These are phyloP conservation scores for Melanotaenia boesemani DNA, from an alignment of 2,797 vertebrate species.

Conservation along the genomic window DNA sequence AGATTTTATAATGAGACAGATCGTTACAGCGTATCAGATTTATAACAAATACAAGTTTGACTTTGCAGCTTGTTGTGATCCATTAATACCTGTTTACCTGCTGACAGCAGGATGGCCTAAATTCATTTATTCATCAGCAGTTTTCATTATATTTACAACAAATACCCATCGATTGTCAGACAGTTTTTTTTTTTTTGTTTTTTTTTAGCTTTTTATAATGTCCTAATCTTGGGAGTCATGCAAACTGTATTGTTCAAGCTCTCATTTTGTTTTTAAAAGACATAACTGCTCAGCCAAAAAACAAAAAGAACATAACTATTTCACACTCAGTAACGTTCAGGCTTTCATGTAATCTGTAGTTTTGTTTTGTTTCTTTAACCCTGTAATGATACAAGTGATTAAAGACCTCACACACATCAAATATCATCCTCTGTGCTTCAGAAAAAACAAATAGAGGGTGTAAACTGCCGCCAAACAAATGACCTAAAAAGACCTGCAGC, in stretches of 20 bases:
- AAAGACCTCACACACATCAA: conserved; percentile 5
- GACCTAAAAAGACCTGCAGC: conserved; percentile 52
- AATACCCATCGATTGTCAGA: too few relatives aligned
- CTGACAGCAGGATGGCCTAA: neutral
- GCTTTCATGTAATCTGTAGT: neutral
- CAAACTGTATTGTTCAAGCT: neutral
- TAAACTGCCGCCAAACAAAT: conserved; percentile 50
- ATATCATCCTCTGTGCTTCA: conserved; percentile 6
- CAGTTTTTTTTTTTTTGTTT: too few relatives aligned
- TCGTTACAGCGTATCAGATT: neutral
- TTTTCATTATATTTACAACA: too few relatives aligned
- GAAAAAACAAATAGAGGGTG: conserved; percentile 9
- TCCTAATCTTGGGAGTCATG: neutral
- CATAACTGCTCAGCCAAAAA: neutral
- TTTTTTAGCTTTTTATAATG: too few relatives aligned
- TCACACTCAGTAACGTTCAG: neutral
- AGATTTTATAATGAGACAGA: neutral
- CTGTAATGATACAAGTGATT: neutral
- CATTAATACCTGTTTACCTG: too few relatives aligned
- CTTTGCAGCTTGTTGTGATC: neutral
- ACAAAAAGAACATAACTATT: neutral
- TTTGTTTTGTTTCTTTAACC: neutral
- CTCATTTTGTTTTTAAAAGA: conserved; percentile 1
- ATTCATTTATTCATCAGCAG: too few relatives aligned
- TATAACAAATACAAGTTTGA: neutral